A percentile compares a stretch with the other conserved stretches of the same genome.
Evolutionary conservation across 2,888 invertebrate genomes (phyloP).

Genomic region (Slavum lentiscoides): DNA sequence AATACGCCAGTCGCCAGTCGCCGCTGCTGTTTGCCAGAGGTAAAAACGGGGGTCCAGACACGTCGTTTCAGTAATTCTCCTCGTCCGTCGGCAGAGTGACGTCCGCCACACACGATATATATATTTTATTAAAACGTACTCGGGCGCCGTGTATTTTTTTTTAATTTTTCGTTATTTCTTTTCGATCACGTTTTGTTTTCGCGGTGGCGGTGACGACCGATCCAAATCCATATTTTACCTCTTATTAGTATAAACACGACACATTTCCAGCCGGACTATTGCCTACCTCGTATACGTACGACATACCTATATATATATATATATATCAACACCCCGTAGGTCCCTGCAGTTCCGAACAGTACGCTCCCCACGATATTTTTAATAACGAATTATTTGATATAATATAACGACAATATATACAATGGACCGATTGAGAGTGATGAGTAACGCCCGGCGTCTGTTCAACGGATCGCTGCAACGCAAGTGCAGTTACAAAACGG

Average conservation of each 20-base stretch:
- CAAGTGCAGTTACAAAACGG: conserved; percentile 14
- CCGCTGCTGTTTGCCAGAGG: background rate
- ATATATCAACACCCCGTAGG: background rate
- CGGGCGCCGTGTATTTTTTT: background rate
- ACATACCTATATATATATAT: background rate
- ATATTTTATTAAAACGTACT: background rate
- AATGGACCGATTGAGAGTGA: conserved; percentile 45
- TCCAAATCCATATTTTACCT: background rate
- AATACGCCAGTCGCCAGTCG: conserved; percentile 14
- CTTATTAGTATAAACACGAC: background rate
- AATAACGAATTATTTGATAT: background rate
- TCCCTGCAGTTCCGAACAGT: background rate
- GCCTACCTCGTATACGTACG: too few species aligned
- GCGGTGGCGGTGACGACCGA: background rate
- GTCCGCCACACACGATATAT: background rate
- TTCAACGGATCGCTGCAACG: conserved; percentile 14
- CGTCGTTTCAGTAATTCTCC: conserved; percentile 3
- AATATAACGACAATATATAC: background rate
- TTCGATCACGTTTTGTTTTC: too few species aligned
- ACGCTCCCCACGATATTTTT: background rate
- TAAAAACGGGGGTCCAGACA: background rate
- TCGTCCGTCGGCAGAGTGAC: background rate
- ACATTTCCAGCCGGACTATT: background rate
- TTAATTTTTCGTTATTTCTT: background rate
- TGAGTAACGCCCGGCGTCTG: conserved; percentile 32